Evolutionary conservation across 2,888 invertebrate species (phyloP), one percentile per base, ranked within the genome.

Genomic region (Drosophila niveifrons): DNA sequence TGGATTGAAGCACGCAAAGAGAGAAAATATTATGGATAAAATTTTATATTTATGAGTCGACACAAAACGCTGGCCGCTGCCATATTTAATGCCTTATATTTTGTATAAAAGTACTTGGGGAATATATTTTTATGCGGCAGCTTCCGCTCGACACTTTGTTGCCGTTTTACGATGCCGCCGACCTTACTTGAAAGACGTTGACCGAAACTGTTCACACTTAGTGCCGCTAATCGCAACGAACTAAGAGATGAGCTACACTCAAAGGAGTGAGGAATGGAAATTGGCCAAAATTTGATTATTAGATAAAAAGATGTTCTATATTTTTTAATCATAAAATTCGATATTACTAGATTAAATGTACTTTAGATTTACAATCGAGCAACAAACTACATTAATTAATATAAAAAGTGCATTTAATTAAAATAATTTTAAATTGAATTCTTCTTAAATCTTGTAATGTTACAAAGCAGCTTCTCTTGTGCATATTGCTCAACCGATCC

Each of bases 101-200:
- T 66, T 78, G 72, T 68, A 77, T 51, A 75, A 72, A 52, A 82
- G 80, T 69, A 75, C 83, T 78, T 68, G n/a, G 66, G 61, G 65
- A 75, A 75, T 70, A 75, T 70, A 58, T 66, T 66, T 75, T 75
- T 55, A 74, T 74, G 66, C 9, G 41, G 29, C 57, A 50, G 70
- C 70, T 74, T 74, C 36, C n/a, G 46, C 36, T 66, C 53, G 55
- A 66, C 74, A 71, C 71, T 75, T 66, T 71, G 71, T 71, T 70
- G 74, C 61, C 43, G 9, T 61, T 75, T 73, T 74, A 74, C 61
- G 75, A 50, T 15, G 44, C 53, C n/a, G 41, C 34, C 68, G 67
- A 48, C 31, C 69, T 57, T 50, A 11, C 28, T 6, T 6, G 34
- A 44, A 8, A 41, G 29, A 41, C 31, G 41, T n/a, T 44, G 74